Evolutionary conservation across 2,888 invertebrate species (phyloP).

Genomic region (Dione juno): DNA sequence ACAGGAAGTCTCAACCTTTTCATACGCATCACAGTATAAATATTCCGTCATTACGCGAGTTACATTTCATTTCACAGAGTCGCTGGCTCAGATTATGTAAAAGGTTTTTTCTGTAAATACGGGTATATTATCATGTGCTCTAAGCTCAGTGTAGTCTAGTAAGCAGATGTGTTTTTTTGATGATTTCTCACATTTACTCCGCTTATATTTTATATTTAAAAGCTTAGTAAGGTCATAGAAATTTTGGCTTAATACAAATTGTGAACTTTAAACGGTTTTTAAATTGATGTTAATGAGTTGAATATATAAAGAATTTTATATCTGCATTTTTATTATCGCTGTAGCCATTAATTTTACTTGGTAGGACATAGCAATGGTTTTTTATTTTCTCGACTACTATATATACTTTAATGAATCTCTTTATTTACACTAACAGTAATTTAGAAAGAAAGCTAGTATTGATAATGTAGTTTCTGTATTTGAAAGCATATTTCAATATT

Average conservation of each 20-base stretch:
- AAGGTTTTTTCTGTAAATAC: constrained; percentile 32
- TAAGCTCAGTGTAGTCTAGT: constrained; percentile 13
- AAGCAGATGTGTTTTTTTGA: constrained; percentile 18
- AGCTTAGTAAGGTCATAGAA: not conserved
- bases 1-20: constrained; percentile 18
- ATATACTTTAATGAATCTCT: too few species aligned
- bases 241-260: not conserved
- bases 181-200: constrained; percentile 4
- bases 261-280: not conserved
- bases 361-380: too few species aligned
- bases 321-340: too few species aligned
- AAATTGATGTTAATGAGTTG: too few species aligned
- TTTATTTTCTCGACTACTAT: too few species aligned
- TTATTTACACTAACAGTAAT: too few species aligned
- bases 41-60: constrained; percentile 33
- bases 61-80: constrained; percentile 39
- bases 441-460: too few species aligned
- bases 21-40: constrained; percentile 31
- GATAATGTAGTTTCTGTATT: too few species aligned
- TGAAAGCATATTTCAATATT: too few species aligned
- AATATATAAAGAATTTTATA: too few species aligned
- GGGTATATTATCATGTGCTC: constrained; percentile 25
- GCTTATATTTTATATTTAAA: not conserved
- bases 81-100: constrained; percentile 38
- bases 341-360: too few species aligned